These are phyloP conservation scores for Cephus rjabovi DNA, from an alignment of 2,888 invertebrate species.

Conservation along the genomic window DNA sequence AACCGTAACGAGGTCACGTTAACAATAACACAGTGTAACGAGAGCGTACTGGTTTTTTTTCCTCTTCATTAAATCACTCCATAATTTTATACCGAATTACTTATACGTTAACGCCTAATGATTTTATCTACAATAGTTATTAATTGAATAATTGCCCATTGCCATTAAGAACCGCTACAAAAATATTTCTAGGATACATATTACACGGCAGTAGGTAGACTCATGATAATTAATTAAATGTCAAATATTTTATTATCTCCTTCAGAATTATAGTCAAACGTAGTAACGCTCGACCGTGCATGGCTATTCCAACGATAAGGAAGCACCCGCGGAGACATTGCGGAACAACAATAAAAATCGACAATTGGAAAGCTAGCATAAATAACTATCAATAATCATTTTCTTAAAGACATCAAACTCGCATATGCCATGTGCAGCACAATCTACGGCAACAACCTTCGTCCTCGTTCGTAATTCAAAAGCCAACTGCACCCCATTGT, in stretches of 20 bases:
- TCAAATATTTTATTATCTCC: not conserved
- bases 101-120: too few relatives aligned
- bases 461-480: not conserved
- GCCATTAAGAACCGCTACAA: too few relatives aligned
- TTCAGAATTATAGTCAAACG: not conserved
- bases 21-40: not conserved
- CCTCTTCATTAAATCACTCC: too few relatives aligned
- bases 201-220: not conserved
- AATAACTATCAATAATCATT: not conserved
- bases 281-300: not conserved
- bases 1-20: not conserved
- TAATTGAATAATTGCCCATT: too few relatives aligned
- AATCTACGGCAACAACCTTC: not conserved
- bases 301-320: not conserved
- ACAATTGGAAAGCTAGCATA: not conserved
- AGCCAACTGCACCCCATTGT: not conserved
- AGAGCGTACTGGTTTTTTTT: not conserved
- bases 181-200: not conserved
- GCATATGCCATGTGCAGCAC: not conserved
- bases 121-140: too few relatives aligned
- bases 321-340: not conserved
- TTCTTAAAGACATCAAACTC: too few relatives aligned
- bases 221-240: not conserved
- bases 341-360: not conserved
- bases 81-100: too few relatives aligned